Conservation (phyloP, 2,113 vertebrate species). For the Oostethus manadensis region DNA sequence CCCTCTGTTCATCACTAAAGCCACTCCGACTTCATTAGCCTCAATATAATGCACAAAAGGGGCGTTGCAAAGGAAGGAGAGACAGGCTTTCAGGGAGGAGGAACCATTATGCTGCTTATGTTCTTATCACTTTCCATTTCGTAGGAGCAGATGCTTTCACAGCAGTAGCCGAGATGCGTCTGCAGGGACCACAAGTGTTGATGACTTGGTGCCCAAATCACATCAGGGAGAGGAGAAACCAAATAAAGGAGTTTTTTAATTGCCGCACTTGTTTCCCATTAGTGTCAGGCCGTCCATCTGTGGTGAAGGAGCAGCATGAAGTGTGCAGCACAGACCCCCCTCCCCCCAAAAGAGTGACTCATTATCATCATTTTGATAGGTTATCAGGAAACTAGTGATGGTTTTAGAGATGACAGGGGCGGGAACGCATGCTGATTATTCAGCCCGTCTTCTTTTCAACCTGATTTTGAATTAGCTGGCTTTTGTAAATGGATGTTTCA, state of each 20-base stretch:
- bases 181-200: conserved; percentile 15
- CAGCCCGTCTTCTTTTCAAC: not conserved
- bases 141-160: too few species aligned
- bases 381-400: conserved; percentile 55
- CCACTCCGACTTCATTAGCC: conserved; percentile 15
- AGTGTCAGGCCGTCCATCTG: conserved; percentile 50
- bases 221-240: conserved; percentile 33
- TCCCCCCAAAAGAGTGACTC: conserved; percentile 36
- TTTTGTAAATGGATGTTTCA: not conserved
- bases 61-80: too few species aligned
- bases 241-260: conserved; percentile 41
- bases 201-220: conserved; percentile 51
- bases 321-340: conserved; percentile 37
- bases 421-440: not conserved
- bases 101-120: too few species aligned
- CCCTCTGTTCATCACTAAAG: conserved; percentile 49
- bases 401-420: conserved; percentile 54
- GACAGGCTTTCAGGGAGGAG: too few species aligned
- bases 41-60: too few species aligned
- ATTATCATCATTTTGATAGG: conserved; percentile 42
- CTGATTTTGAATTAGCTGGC: not conserved
- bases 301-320: conserved; percentile 56
- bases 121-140: too few species aligned
- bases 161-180: too few species aligned
- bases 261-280: conserved; percentile 31